Conservation (phyloP, 1,140 invertebrate genomes). For the Drosophila seguyi region DNA sequence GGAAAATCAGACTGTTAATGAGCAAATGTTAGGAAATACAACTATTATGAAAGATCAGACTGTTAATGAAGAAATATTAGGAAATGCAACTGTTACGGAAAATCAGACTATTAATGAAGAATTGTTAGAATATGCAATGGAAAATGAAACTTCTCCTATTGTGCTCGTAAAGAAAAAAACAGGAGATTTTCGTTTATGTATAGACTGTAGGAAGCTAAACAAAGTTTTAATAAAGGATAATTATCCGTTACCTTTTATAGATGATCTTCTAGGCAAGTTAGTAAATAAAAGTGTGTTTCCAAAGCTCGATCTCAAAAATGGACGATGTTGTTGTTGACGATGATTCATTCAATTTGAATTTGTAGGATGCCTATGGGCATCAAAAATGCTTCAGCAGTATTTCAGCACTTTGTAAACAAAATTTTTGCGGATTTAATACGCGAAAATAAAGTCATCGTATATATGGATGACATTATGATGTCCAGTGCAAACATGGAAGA, state of each 20-base stretch:
- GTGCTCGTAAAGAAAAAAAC: neutral
- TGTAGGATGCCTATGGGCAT: neutral
- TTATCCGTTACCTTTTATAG: neutral
- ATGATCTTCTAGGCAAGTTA: neutral
- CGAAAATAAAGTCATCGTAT: neutral
- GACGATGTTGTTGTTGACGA: neutral
- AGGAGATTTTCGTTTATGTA: too few relatives aligned
- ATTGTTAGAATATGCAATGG: neutral
- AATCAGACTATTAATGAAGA: too few relatives aligned
- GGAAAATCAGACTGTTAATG: too few relatives aligned
- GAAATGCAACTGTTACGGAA: neutral
- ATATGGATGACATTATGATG: neutral
- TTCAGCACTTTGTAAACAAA: neutral
- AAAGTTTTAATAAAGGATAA: too few relatives aligned
- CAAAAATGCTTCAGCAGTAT: neutral
- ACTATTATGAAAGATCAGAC: too few relatives aligned
- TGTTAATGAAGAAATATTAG: too few relatives aligned
- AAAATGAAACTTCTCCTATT: too few relatives aligned
- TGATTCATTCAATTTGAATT: neutral
- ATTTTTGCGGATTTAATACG: neutral
- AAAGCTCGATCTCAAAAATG: neutral
- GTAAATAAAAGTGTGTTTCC: too few relatives aligned
- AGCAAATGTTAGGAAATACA: too few relatives aligned
- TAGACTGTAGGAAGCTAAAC: too few relatives aligned
- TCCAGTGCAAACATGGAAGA: neutral